Evolutionary conservation across 30 jellyfish, hydroid and myxozoan genomes (phyloP), one percentile per base, ranked within the genome.

Genomic region (Aurelia sp.): DNA sequence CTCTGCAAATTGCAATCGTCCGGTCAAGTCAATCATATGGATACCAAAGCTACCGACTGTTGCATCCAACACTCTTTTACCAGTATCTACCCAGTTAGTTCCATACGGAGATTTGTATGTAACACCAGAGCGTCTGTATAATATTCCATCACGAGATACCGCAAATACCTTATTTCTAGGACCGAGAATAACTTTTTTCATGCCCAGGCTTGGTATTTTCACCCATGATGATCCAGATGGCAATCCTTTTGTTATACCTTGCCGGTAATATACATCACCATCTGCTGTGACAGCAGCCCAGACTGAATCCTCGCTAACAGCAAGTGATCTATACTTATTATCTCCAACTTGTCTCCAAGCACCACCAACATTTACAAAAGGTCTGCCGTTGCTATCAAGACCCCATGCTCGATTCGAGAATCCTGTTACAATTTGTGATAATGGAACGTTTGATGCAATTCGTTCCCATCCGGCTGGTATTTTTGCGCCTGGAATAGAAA

Each of bases 21-120:
- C 52, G 33, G 62, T 68, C 58, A 33, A 30, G 48, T 85, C 89
- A 16, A 85, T 62, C 11, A 27, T 60, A 47, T 41, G 64, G 4
- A 85, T 50, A 13, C 94, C 85, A 72, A 1, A 72, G 51, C 90
- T 71, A 19, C 94, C 88, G 48, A 74, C 66, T 1, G 94, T 22
- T 20, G 66, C 73, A 52, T 73, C 85, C 13, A 22, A 7, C 11
- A 73, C 94, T 9, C 48, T 71, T 2, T 23, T 13, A 62, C 78
- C 73, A 4, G 74, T 62, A 19, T 47, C 64, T 12, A n/a, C 19
- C 94, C 94, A 85, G 11, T 27, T 55, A 3, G 73, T 85, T 13
- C 94, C 94, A 40, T 20, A 6, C 5, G 94, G 94, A 0, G 19
- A 13, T 8, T 73, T 65, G 12, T 59, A 12, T 7, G 94, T 13